These are phyloP conservation scores for Proterorhinus semilunaris DNA, from an alignment of 2,113 vertebrate species.

Conservation along the genomic window DNA sequence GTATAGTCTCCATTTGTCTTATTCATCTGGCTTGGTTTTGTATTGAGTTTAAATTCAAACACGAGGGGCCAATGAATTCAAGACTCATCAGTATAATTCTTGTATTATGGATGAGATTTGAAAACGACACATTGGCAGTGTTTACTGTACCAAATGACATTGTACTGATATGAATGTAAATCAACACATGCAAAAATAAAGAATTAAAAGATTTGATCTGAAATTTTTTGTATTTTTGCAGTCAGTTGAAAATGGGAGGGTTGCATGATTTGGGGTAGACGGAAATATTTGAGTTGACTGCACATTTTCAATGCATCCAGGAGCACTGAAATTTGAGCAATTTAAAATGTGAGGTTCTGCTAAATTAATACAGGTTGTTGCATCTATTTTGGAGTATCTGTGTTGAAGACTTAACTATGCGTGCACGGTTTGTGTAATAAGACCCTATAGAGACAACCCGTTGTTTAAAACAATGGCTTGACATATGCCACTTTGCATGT, in stretches of 20 bases:
- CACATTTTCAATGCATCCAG: too few species aligned
- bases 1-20: constrained; percentile 25
- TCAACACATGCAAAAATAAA: constrained; percentile 54
- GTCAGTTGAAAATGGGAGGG: neutral
- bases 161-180: constrained; percentile 73
- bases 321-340: too few species aligned
- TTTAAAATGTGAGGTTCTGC: too few species aligned
- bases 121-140: constrained; percentile 39
- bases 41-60: constrained; percentile 44
- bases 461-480: too few species aligned
- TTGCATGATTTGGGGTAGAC: too few species aligned
- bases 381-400: too few species aligned
- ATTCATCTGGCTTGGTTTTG: constrained; percentile 5
- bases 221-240: neutral
- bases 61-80: constrained; percentile 48
- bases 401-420: too few species aligned
- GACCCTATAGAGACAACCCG: too few species aligned
- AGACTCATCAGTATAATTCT: constrained; percentile 34
- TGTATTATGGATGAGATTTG: constrained; percentile 25
- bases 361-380: too few species aligned
- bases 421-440: too few species aligned
- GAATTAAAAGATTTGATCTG: constrained; percentile 53
- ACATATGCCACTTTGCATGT: too few species aligned
- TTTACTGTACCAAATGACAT: constrained; percentile 63
- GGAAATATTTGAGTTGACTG: too few species aligned